A percentile compares a stretch with the other conserved stretches of the same genome.
phyloP scores from a whole-genome alignment of 2,113 vertebrate species.

The Chrysochloris asiatica region DNA sequence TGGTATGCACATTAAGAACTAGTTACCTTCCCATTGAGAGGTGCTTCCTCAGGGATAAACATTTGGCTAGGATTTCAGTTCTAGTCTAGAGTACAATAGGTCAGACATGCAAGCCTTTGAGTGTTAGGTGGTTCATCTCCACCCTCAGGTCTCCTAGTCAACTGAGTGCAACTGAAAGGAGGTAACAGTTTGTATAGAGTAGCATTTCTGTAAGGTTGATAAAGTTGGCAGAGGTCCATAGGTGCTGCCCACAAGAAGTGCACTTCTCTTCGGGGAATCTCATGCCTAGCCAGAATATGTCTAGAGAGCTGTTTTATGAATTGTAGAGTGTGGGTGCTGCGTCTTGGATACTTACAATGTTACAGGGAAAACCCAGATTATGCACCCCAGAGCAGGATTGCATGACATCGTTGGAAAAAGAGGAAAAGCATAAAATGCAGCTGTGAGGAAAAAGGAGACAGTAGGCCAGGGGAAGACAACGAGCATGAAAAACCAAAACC shows the following conservation, averaged over 20 bases:
- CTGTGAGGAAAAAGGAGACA: not conserved
- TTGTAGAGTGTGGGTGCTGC: no score
- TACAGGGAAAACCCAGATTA: conserved; percentile 68
- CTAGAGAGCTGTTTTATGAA: no score
- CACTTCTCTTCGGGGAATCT: conserved; percentile 1
- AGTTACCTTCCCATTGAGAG: not conserved
- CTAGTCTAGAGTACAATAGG: conserved; percentile 67
- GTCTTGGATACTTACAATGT: conserved; percentile 68
- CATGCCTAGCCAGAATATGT: not conserved
- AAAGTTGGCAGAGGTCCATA: conserved; percentile 75
- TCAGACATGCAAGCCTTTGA: conserved; percentile 57
- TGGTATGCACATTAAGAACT: not conserved
- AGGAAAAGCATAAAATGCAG: conserved; percentile 36
- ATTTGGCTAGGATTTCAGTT: conserved; percentile 64
- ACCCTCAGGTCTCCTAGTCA: conserved; percentile 76
- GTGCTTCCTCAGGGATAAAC: not conserved
- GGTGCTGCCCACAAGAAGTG: conserved; percentile 65
- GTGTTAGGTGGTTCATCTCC: conserved; percentile 74
- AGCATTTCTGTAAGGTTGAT: conserved; percentile 72
- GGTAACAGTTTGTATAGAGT: conserved; percentile 78
- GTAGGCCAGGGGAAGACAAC: conserved; percentile 58
- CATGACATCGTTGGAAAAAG: conserved; percentile 43
- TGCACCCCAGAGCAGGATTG: conserved; percentile 56
- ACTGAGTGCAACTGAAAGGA: conserved; percentile 68
- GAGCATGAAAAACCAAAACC: conserved; percentile 44